Conservation (phyloP, 2,888 invertebrate genomes). For the Cerastoderma edule region DNA sequence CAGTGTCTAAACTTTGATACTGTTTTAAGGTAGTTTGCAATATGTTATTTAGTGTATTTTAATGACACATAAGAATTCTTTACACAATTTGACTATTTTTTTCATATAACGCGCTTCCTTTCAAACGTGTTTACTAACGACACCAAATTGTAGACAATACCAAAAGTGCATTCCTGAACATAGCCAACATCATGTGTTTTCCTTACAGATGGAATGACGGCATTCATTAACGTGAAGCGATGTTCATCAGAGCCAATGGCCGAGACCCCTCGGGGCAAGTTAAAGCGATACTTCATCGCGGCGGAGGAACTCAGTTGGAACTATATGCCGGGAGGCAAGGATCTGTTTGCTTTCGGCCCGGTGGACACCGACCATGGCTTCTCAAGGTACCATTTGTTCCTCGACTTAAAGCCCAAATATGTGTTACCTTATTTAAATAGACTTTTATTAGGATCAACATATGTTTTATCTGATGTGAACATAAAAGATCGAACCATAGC, state of each 20-base stretch:
- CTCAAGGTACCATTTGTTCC: constrained; percentile 59
- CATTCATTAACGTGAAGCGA: constrained; percentile 58
- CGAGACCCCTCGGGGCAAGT: constrained; percentile 44
- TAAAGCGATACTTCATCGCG: constrained; percentile 62
- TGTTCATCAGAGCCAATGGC: constrained; percentile 39
- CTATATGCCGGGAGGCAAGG: constrained; percentile 63
- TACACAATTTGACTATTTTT: too few species aligned
- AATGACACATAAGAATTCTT: too few species aligned
- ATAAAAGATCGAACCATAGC: too few species aligned
- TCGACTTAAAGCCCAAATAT: too few species aligned
- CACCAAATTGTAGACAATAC: not conserved
- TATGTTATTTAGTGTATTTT: too few species aligned
- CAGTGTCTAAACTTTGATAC: too few species aligned
- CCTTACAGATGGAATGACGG: constrained; percentile 64
- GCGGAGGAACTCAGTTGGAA: constrained; percentile 68
- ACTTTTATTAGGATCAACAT: too few species aligned
- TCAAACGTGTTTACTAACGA: not conserved
- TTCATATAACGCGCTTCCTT: too few species aligned
- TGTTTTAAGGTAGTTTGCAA: too few species aligned
- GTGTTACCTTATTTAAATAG: too few species aligned
- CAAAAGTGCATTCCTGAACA: not conserved
- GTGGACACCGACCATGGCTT: constrained; percentile 56
- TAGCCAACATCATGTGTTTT: constrained; percentile 1
- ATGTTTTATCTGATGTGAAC: too few species aligned
- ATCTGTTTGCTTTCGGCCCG: constrained; percentile 45